Evolutionary conservation across 2,888 invertebrate species (phyloP).

Genomic region (Trissonchulus latispiculum): DNA sequence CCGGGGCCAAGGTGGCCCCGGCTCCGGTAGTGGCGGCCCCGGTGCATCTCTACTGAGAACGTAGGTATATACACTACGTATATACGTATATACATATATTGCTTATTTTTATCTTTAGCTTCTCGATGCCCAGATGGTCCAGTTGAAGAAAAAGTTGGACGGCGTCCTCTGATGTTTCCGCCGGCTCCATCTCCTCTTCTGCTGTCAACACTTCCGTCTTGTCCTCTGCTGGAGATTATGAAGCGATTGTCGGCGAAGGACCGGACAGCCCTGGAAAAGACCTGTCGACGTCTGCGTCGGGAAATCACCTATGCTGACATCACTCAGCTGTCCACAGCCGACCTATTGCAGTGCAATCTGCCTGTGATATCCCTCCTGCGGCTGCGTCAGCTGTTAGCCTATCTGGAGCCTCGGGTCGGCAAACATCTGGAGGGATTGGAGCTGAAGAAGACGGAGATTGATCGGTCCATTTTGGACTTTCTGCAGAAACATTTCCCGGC

Average conservation of each 20-base stretch:
- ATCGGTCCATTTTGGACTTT: background rate
- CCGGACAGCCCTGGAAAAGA: background rate
- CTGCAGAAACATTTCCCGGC: background rate
- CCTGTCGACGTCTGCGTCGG: background rate
- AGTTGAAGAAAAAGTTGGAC: too few species aligned
- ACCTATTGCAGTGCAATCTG: background rate
- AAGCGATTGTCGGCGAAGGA: background rate
- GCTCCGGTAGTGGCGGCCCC: too few species aligned
- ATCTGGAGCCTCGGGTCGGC: background rate
- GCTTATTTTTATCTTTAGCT: too few species aligned
- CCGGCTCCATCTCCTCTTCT: background rate
- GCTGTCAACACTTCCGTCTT: background rate
- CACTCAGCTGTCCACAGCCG: background rate
- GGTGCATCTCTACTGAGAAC: too few species aligned
- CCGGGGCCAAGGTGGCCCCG: too few species aligned
- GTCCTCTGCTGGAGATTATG: background rate
- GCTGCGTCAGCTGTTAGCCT: background rate
- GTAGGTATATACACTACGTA: too few species aligned
- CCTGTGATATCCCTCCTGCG: background rate
- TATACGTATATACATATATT: too few species aligned
- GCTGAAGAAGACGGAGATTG: background rate
- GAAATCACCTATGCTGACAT: background rate
- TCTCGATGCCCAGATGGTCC: too few species aligned
- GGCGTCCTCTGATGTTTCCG: too few species aligned
- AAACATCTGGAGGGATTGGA: background rate